A percentile compares a stretch with the other conserved stretches of the same genome.
These are phyloP conservation scores for Scaptomyza graminum DNA, from an alignment of 1,140 invertebrate species.

Conservation along the genomic window DNA sequence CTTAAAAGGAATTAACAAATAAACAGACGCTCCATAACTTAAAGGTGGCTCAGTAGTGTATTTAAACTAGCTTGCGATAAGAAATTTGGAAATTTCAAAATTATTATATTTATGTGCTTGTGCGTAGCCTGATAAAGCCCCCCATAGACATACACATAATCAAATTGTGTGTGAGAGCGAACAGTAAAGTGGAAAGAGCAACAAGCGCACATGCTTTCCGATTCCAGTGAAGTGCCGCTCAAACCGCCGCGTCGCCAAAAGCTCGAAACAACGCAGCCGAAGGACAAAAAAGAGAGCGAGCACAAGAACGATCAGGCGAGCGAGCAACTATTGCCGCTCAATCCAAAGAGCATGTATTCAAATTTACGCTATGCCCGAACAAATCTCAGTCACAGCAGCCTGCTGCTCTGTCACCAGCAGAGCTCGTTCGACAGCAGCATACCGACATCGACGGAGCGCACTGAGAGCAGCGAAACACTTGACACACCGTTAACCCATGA, in stretches of 20 bases:
- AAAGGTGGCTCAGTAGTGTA: constrained; percentile 4
- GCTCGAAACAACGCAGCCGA: constrained; percentile 4
- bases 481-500: constrained; percentile 43
- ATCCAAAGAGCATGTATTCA: constrained; percentile 45
- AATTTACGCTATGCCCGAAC: constrained; percentile 71
- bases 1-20: constrained; percentile 1
- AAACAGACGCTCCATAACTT: background rate
- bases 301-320: constrained; percentile 37
- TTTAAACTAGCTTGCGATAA: background rate
- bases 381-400: constrained; percentile 77
- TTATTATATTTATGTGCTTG: background rate
- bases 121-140: background rate
- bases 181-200: constrained; percentile 6
- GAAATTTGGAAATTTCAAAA: constrained; percentile 10
- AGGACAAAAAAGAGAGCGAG: constrained; percentile 9
- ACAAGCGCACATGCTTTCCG: constrained; percentile 62
- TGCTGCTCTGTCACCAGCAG: constrained; percentile 71
- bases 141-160: background rate
- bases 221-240: constrained; percentile 38
- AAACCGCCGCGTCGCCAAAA: constrained; percentile 59
- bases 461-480: constrained; percentile 73
- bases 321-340: constrained; percentile 41
- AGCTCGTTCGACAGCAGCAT: constrained; percentile 63
- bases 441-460: constrained; percentile 59
- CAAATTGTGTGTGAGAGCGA: constrained; percentile 13